These are phyloP conservation scores for Allolobophora icterica DNA, from an alignment of 2,888 invertebrate genomes.

Conservation along the genomic window DNA sequence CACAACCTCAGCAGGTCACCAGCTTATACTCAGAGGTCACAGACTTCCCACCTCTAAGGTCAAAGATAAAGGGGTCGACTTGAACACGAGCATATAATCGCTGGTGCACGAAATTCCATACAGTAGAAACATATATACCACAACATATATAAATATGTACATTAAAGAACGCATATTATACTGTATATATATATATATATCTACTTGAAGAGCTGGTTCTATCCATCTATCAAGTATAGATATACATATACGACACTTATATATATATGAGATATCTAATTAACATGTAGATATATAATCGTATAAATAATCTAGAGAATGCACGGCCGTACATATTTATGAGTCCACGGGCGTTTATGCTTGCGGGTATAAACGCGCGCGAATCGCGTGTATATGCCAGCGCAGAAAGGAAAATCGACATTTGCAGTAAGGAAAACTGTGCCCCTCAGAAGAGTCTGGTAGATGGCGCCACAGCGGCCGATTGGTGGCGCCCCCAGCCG, in stretches of 20 bases:
- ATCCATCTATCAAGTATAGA: no score
- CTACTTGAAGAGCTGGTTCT: neutral
- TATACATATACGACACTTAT: neutral
- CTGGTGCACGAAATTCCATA: neutral
- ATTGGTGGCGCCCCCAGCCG: no score
- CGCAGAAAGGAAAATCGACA: conserved; percentile 17
- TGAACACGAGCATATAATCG: no score
- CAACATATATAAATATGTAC: conserved; percentile 3
- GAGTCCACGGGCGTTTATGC: neutral
- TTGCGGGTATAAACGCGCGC: neutral
- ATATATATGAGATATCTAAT: neutral
- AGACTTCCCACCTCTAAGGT: no score
- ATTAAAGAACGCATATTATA: neutral
- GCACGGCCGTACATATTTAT: neutral
- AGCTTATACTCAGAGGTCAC: no score
- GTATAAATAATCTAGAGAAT: conserved; percentile 10
- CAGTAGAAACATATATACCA: conserved; percentile 1
- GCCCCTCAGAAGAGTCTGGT: neutral
- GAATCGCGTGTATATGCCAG: neutral
- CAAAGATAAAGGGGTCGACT: no score
- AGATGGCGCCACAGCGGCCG: neutral
- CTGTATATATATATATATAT: neutral
- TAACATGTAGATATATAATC: neutral
- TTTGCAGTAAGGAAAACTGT: conserved; percentile 10
- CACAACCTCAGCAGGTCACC: no score